These are phyloP conservation scores for Macroramphosus scolopax DNA, from an alignment of 2,797 vertebrate species.

Conservation along the genomic window DNA sequence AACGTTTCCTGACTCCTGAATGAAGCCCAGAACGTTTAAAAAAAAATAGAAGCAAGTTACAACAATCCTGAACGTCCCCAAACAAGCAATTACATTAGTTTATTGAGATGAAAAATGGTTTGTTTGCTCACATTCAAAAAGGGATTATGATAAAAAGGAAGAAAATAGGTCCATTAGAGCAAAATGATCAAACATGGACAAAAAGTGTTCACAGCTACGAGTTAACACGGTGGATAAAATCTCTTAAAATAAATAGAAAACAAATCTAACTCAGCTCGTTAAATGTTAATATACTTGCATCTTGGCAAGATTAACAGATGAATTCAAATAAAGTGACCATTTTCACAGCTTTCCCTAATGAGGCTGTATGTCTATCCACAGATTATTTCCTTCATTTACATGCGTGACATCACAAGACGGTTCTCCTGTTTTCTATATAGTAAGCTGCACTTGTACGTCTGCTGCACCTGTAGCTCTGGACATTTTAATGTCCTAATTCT, in stretches of 20 bases:
- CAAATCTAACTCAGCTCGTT: constrained; percentile 42
- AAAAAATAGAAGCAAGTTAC: constrained; percentile 35
- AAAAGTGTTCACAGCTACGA: constrained; percentile 51
- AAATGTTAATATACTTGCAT: constrained; percentile 41
- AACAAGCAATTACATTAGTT: constrained; percentile 34
- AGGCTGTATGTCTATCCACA: constrained; percentile 10
- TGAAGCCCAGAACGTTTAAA: constrained; percentile 35
- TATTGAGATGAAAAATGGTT: constrained; percentile 26
- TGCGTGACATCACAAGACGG: constrained; percentile 32
- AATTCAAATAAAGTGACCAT: constrained; percentile 55
- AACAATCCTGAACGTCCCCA: constrained; percentile 25
- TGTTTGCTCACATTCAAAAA: constrained; percentile 50
- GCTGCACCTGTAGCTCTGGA: background rate
- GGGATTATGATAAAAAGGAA: constrained; percentile 31
- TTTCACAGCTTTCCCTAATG: constrained; percentile 63
- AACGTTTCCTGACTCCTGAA: constrained; percentile 24
- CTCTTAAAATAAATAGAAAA: constrained; percentile 43
- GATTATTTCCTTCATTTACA: constrained; percentile 17
- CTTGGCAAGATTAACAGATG: constrained; percentile 53
- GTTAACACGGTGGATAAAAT: constrained; percentile 59
- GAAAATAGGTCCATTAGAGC: constrained; percentile 20
- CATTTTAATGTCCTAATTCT: constrained; percentile 23
- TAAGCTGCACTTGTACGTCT: constrained; percentile 12
- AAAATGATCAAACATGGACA: constrained; percentile 32
- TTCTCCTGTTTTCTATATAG: constrained; percentile 14